A percentile compares a stretch with the other conserved stretches of the same genome.
These are phyloP conservation scores for Parnassius orleans DNA, from an alignment of 2,888 invertebrate species.

Conservation along the genomic window DNA sequence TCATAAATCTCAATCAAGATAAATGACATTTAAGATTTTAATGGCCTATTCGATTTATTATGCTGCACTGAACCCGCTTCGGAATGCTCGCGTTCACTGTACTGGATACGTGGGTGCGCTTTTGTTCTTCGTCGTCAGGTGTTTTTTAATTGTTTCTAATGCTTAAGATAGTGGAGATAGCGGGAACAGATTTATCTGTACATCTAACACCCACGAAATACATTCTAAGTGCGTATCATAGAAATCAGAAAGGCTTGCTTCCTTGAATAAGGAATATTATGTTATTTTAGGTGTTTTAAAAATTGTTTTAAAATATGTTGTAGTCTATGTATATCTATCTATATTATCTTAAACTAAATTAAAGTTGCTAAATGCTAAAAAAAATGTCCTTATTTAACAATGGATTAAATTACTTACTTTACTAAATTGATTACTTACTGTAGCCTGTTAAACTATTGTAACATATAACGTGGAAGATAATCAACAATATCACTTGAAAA, in stretches of 20 bases:
- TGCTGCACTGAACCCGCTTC: conserved; percentile 43
- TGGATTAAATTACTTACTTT: too few species aligned
- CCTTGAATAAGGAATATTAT: too few species aligned
- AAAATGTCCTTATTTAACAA: too few species aligned
- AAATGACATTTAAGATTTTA: conserved; percentile 72
- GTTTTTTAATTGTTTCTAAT: conserved; percentile 29
- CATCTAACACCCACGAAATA: conserved; percentile 12
- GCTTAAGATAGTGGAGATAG: conserved; percentile 16
- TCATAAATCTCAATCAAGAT: conserved; percentile 78
- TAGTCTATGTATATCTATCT: too few species aligned
- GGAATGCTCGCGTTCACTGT: conserved; percentile 40
- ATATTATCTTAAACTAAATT: too few species aligned
- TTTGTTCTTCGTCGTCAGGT: conserved; percentile 24
- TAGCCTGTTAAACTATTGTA: too few species aligned
- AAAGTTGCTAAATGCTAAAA: too few species aligned
- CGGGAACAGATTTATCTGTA: conserved; percentile 3
- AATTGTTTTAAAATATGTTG: too few species aligned
- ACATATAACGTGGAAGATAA: too few species aligned
- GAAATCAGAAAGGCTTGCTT: conserved; percentile 3
- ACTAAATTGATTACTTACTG: too few species aligned
- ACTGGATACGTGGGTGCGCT: conserved; percentile 26
- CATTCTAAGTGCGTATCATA: conserved; percentile 9
- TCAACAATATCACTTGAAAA: too few species aligned
- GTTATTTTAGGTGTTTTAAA: too few species aligned
- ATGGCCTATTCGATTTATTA: conserved; percentile 70